Conservation (phyloP, 2,797 vertebrate genomes). For the Vespertilio murinus region DNA sequence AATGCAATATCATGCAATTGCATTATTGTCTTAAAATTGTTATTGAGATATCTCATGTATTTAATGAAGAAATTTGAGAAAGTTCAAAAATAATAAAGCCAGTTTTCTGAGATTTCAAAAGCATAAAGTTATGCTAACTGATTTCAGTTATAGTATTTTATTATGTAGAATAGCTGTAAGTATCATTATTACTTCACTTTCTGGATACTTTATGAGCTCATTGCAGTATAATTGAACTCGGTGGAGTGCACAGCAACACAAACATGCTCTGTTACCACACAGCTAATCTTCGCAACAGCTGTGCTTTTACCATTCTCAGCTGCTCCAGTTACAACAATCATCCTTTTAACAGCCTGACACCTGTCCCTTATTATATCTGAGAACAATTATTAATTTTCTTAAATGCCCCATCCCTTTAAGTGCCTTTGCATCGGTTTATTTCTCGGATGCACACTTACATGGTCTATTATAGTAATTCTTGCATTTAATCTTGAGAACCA, state of each 20-base stretch:
- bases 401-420: slow-evolving; percentile 58
- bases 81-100: neutral
- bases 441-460: slow-evolving; percentile 73
- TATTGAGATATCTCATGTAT: neutral
- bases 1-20: neutral
- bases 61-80: neutral
- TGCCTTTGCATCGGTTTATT: slow-evolving; percentile 68
- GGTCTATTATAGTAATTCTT: slow-evolving; percentile 78
- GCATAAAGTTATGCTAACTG: slow-evolving; percentile 9
- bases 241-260: slow-evolving; percentile 59
- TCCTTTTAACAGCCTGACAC: slow-evolving; percentile 78
- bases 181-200: slow-evolving; percentile 57
- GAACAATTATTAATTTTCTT: slow-evolving; percentile 74
- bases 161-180: slow-evolving; percentile 45
- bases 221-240: slow-evolving; percentile 55
- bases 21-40: neutral
- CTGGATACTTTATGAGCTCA: slow-evolving; percentile 54
- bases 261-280: slow-evolving; percentile 63
- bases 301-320: slow-evolving; percentile 73
- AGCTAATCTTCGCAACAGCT: slow-evolving; percentile 76
- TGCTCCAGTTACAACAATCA: slow-evolving; percentile 66
- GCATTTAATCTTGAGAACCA: slow-evolving; percentile 77
- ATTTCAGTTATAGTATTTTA: slow-evolving; percentile 64
- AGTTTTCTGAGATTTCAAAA: slow-evolving; percentile 30
- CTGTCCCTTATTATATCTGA: slow-evolving; percentile 80